These are phyloP conservation scores for Cantharis rufa DNA, from an alignment of 2,888 invertebrate species.

Conservation along the genomic window DNA sequence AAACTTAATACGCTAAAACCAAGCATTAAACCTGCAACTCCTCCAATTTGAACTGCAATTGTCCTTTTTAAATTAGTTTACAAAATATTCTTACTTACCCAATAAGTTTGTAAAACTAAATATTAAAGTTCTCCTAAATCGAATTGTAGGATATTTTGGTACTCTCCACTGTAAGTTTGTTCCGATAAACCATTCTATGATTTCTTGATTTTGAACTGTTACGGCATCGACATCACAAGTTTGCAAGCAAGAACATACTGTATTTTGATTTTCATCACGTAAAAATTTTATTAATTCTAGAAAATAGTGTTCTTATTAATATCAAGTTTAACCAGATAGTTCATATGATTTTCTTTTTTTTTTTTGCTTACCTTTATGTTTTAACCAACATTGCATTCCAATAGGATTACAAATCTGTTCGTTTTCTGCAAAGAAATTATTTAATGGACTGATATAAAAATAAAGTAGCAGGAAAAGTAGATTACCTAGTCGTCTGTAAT, in stretches of 20 bases:
- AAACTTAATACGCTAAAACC: conserved; percentile 57
- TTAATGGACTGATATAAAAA: neutral
- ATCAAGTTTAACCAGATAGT: neutral
- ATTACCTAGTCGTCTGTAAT: conserved; percentile 44
- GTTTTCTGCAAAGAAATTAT: conserved; percentile 32
- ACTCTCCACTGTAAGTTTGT: conserved; percentile 43
- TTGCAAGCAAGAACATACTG: conserved; percentile 41
- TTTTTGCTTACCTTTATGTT: conserved; percentile 41
- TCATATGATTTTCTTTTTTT: neutral
- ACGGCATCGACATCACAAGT: conserved; percentile 42
- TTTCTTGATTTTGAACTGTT: conserved; percentile 26
- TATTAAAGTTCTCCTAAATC: conserved; percentile 47
- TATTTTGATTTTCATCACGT: conserved; percentile 20
- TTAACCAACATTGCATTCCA: conserved; percentile 48
- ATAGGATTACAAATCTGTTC: conserved; percentile 46
- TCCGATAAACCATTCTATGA: conserved; percentile 38
- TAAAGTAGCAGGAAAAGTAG: neutral
- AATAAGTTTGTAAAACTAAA: conserved; percentile 53
- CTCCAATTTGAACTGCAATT: conserved; percentile 55
- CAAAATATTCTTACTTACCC: conserved; percentile 41
- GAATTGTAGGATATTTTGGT: conserved; percentile 43
- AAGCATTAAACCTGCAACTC: conserved; percentile 57
- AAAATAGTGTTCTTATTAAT: neutral
- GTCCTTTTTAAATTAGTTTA: neutral
- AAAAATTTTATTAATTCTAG: neutral